These are phyloP conservation scores for Zygaena filipendulae DNA, from an alignment of 2,888 invertebrate genomes.

Conservation along the genomic window DNA sequence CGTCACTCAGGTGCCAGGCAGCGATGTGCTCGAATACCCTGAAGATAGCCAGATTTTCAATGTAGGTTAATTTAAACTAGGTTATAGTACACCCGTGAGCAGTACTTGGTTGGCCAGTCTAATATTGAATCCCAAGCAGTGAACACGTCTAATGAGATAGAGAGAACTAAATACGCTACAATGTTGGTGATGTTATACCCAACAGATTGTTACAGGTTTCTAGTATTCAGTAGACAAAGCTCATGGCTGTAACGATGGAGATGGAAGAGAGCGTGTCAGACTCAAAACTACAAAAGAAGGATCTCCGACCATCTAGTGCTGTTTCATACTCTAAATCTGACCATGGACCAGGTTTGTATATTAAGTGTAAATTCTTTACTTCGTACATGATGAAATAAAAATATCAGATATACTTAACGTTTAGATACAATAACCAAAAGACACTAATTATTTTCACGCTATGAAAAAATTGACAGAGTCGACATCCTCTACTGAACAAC, in stretches of 20 bases:
- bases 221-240: constrained; percentile 22
- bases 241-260: constrained; percentile 63
- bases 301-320: constrained; percentile 50
- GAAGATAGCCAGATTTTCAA: constrained; percentile 52
- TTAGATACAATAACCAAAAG: no score
- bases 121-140: constrained; percentile 21
- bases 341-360: constrained; percentile 43
- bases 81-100: constrained; percentile 62
- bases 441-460: no score
- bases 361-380: no score
- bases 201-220: constrained; percentile 35
- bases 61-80: constrained; percentile 65
- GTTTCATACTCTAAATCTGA: constrained; percentile 55
- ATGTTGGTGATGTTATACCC: constrained; percentile 26
- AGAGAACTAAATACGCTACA: constrained; percentile 15
- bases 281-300: constrained; percentile 57
- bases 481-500: constrained; percentile 44
- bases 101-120: constrained; percentile 46
- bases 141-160: constrained; percentile 29
- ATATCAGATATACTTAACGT: no score
- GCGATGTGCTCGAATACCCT: constrained; percentile 46
- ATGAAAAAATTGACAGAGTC: no score
- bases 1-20: constrained; percentile 62
- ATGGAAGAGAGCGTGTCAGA: constrained; percentile 56
- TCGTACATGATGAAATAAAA: no score